Percentiles rank a stretch among this genome's conserved stretches.
Conservation (phyloP, 2,888 invertebrate genomes). For the Aleiodes leptofemur region DNA sequence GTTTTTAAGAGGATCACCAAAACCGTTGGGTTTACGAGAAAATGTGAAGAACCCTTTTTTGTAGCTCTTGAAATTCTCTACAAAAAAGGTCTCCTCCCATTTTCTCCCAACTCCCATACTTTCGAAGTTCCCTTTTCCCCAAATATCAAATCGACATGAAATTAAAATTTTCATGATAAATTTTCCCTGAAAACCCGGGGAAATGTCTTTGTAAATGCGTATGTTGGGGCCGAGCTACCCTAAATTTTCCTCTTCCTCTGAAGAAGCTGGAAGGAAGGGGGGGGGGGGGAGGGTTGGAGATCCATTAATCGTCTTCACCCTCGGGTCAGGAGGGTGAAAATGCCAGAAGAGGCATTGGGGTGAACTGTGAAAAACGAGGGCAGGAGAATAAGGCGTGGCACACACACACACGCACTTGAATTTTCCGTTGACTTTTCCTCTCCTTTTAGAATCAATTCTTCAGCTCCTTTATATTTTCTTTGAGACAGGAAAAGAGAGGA, state of each 20-base stretch:
- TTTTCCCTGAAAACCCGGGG: no score
- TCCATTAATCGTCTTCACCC: slow-evolving; percentile 24
- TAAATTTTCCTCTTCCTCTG: slow-evolving; percentile 1
- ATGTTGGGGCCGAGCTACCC: background rate
- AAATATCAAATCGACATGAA: no score
- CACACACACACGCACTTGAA: background rate
- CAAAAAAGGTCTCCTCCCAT: no score
- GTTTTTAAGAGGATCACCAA: no score
- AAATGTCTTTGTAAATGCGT: background rate
- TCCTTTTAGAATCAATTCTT: background rate
- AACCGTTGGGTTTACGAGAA: no score
- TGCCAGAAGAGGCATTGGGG: slow-evolving; percentile 1
- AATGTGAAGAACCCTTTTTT: no score
- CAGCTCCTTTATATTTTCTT: background rate
- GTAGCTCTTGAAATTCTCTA: no score
- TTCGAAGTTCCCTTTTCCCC: no score
- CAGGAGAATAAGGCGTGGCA: slow-evolving; percentile 6
- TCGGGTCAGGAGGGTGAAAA: slow-evolving; percentile 28
- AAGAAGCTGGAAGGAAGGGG: background rate
- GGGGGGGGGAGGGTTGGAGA: no score
- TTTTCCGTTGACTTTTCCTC: slow-evolving; percentile 9
- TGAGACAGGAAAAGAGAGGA: slow-evolving; percentile 14
- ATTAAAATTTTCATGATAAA: no score
- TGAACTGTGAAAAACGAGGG: background rate
- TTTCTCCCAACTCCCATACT: no score